Evolutionary conservation across 1,140 invertebrate species (phyloP), one percentile per base, ranked within the genome.

Genomic region (Amyelois transitella): DNA sequence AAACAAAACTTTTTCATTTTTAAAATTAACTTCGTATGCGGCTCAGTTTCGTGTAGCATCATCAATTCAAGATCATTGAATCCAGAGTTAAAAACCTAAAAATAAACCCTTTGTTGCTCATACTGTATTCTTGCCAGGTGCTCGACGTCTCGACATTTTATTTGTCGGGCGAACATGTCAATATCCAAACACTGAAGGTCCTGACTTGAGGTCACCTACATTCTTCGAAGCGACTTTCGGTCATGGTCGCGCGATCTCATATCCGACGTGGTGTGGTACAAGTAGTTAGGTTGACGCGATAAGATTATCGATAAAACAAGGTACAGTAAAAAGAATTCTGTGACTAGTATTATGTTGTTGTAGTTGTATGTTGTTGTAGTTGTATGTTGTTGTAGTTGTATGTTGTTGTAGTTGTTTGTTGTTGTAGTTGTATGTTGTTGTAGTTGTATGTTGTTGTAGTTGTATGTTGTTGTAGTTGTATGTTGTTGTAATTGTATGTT

Each of bases 201-300:
- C 58, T 64, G 78, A 81, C 55, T 57, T 74, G 75, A 84, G 81
- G 81, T 81, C 78, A 84, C 81, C 77, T 81, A 84, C 81, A 78
- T 84, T 77, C 77, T 76, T 67, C 65, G 63, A 62, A 60, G 67
- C 55, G 66, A 70, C 69, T 66, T 62, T 72, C 74, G 77, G 77
- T 81, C 81, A 81, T 68, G 81, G 81, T 66, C 78, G 69, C 64
- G 56, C 49, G 75, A 71, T 71, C 77, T 79, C 74, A 75, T 69
- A 77, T 74, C 69, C 66, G 67, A 38, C 6, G 32, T 12, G n/a
- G 2, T 38, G 32, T 38, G 32, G 32, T 38, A 14, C n/a, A 38
- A 38, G 32, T 38, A 38, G n/a, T 1, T 2, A n/a, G n/a, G 0
- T 38, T 38, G 7, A 5, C 1, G 32, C 32, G 32, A 38, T 38